Base-by-base conservation (phyloP, 2,113 vertebrate species). In the Felis chaus region DNA sequence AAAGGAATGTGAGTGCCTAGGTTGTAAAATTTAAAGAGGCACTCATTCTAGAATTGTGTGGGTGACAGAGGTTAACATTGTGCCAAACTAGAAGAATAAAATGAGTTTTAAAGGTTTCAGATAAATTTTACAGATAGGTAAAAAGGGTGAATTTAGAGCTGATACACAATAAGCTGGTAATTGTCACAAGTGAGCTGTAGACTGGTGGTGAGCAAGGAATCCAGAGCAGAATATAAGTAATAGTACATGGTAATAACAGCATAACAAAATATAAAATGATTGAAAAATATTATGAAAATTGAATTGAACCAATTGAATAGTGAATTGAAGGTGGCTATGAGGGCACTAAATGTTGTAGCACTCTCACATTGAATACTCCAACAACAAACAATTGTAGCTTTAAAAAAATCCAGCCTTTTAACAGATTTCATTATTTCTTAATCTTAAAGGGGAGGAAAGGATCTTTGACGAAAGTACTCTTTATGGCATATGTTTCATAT, bases 341-440 rank as follows among this genome's bases (percentile, higher is more conserved):
- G 11, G 31, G 19, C 79, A 27, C 14, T 39, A 68, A 90, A 57
- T 48, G 12, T 41, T 57, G 82, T 1, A 92, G 68, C 71, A 69
- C 23, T 50, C 65, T 95, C 76, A 87, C 25, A 31, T 15, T 87
- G 39, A 41, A 66, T 53, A 74, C 18, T 39, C 50, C 94, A 73
- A 87, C 21, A n/a, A 5, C 88, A 31, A 69, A 73, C 45, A 65
- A 12, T 79, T 68, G 9, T 50, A 65, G 5, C 55, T 65, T 73
- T 16, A 33, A 53, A 80, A 87, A 97, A 66, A 48, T 48, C 27
- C 29, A 65, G 29, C 14, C 65, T 96, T 21, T 79, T 74, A 66
- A 87, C 12, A 96, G 31, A 48, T 88, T 76, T 95, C 23, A 23
- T 89, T 79, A 90, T 92, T 86, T 94, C 33, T 88, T 90, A 83